Base-by-base conservation (phyloP, 2,113 vertebrate genomes). In the Psettodes erumei region DNA sequence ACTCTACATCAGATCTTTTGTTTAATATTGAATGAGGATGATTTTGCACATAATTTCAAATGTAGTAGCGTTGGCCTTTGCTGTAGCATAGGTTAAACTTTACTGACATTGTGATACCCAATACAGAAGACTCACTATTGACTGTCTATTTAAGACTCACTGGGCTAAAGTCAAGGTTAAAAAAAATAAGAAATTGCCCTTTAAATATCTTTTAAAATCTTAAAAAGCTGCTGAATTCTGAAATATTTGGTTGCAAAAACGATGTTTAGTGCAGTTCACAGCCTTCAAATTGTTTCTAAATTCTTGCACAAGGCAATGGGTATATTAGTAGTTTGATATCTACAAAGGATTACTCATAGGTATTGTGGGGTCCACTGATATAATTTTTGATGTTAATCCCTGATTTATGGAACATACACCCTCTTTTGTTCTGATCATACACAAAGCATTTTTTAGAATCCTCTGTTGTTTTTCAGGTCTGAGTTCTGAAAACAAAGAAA, bases 31-130 rank as follows among this genome's bases (percentile, higher is more conserved):
- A 81, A 70, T 58, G 37, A 83, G 77, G 75, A 63, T 69, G 63
- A 67, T 85, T 89, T 90, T 91, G 83, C 90, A 88, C 90, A 91
- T 84, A 23, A 88, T 79, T 80, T 79, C 42, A 82, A 42, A 15
- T 64, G 6, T 64, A 74, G 62, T 37, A 78, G 43, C 63, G 50
- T 70, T 60, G 74, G 79, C 83, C 82, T 69, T 62, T 85, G 62
- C 67, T 64, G 55, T 56, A 42, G 78, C 83, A 74, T 25, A 6
- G 79, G 83, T 79, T 75, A 37, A 47, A 16, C 81, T 84, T 74
- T 75, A 79, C 68, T 82, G 62, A 83, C 56, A 54, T 56, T 43
- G 48, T 25, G 27, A 38, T 38, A 75, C 72, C 43, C 8, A 21
- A 25, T 37, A 45, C 8, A 81, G 55, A 61, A 38, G 65, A 80